Base-by-base conservation (phyloP, 2,797 vertebrate species). In the Zalophus californianus region DNA sequence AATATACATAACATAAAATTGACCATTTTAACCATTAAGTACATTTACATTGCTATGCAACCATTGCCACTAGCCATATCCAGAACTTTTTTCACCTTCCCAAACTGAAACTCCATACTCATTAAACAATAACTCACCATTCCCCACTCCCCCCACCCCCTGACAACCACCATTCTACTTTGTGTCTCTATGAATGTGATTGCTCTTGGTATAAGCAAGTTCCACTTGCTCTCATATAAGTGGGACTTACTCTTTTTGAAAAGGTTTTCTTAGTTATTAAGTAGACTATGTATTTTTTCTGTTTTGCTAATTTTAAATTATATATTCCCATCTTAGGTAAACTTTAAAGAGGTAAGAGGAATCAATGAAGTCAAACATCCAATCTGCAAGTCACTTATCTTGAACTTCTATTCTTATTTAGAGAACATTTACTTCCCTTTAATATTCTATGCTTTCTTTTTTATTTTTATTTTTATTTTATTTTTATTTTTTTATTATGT, bases 111-210 rank as follows among this genome's bases (percentile, higher is more conserved):
- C 48, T 78, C 35, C 13, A n/a, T 32, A 29, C 9, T 23, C 2
- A 18, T 68, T 90, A 52, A 91, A 29, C 6, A 79, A 0, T n/a
- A 86, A 72, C 5, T 95, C 7, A 27, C 11, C 15, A 5, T 60
- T 72, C 1, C 3, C 62, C 58, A 73, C 3, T 56, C 4, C 1
- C 2, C 2, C 2, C 4, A 66, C 0, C 11, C 0, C 6, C 7
- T 70, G 9, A 21, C 7, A 64, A 77, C 1, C 1, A 54, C 3
- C 9, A 58, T 85, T 85, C 72, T 62, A 68, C 18, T 68, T 68
- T 72, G 27, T 75, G 29, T 75, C 58, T 44, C 23, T 84, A 77
- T 86, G 4, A 64, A n/a, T 75, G n/a, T 52, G 4, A 84, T n/a
- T 85, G 25, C 1, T 84, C 21, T 79, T n/a, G 32, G 20, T 77